Percentiles rank a stretch among this genome's conserved stretches.
Evolutionary conservation across 92 coral and sea anemone species (phyloP).

Genomic region (Epizoanthus scotinus): DNA sequence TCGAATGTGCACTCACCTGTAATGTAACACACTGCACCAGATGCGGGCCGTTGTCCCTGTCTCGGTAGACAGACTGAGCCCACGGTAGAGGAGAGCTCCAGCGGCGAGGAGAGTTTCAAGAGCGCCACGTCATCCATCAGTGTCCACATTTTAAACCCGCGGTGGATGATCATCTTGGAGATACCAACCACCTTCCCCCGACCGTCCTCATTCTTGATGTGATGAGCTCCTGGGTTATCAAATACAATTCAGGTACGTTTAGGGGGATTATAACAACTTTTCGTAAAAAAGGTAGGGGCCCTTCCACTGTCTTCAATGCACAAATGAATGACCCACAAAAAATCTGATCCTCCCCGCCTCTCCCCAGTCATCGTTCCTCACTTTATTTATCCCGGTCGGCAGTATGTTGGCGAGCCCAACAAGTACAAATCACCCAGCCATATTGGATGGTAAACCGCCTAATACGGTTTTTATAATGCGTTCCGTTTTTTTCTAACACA

Average conservation of each 20-base stretch:
- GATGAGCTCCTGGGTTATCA: conserved; percentile 9
- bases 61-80: conserved; percentile 16
- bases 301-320: too few relatives aligned
- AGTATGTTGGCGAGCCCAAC: too few relatives aligned
- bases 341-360: too few relatives aligned
- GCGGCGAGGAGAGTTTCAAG: not conserved
- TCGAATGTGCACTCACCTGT: not conserved
- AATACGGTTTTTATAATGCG: too few relatives aligned
- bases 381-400: too few relatives aligned
- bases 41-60: conserved; percentile 1
- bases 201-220: conserved; percentile 10
- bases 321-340: too few relatives aligned
- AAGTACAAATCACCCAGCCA: too few relatives aligned
- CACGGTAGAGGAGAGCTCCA: not conserved
- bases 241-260: not conserved
- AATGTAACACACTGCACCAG: conserved; percentile 9
- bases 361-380: too few relatives aligned
- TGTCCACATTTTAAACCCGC: not conserved
- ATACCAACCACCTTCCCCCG: not conserved
- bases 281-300: too few relatives aligned
- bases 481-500: too few relatives aligned
- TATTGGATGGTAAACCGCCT: too few relatives aligned
- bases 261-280: too few relatives aligned
- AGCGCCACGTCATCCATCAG: not conserved
- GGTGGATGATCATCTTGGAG: not conserved